Evolutionary conservation across 2,797 vertebrate species (phyloP), one percentile per base, ranked within the genome.

Genomic region (Orestias chungarensis): DNA sequence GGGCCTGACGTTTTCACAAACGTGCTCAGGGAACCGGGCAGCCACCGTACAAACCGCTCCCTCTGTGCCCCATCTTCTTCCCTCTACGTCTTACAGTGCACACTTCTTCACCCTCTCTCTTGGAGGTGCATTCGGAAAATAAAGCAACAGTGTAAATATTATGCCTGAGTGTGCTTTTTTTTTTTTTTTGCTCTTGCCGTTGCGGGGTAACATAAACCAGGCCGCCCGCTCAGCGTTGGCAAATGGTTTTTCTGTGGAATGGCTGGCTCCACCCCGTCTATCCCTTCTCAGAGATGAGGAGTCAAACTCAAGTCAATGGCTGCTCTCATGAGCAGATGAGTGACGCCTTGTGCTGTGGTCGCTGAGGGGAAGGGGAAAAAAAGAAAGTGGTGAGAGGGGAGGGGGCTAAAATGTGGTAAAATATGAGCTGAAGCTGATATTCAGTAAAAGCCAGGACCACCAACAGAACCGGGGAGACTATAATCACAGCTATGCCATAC

Each of bases 121-220:
- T 89, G 92, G 90, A 93, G 88, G 88, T 86, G 74, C 69, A 75
- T 52, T 91, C 79, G 93, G 93, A 95, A 94, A 94, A 94, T 93
- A 92, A 86, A 89, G 76, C 83, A 89, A 76, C 91, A 92, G 91
- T 91, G 91, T 94, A 95, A 95, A 95, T 95, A 95, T 95, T 95
- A 94, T 94, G 93, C 82, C 89, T 84, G 87, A 77, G 85, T 90
- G 90, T 94, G 91, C 86, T 92, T 87, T 40, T 62, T 59, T 33
- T 57, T 35, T 59, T 20, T 35, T 35, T 33, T 59, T 49, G 14
- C 23, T 59, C 20, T 49, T 79, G 86, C 90, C 91, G 94, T 94
- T 91, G 93, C 94, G 8, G 92, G 91, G 94, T 93, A 93, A 95
- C 94, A 82, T 66, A 69, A 82, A 84, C 66, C 84, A 81, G 90